Evolutionary conservation across 1,140 invertebrate genomes (phyloP).

Genomic region (Drosophila repleta): DNA sequence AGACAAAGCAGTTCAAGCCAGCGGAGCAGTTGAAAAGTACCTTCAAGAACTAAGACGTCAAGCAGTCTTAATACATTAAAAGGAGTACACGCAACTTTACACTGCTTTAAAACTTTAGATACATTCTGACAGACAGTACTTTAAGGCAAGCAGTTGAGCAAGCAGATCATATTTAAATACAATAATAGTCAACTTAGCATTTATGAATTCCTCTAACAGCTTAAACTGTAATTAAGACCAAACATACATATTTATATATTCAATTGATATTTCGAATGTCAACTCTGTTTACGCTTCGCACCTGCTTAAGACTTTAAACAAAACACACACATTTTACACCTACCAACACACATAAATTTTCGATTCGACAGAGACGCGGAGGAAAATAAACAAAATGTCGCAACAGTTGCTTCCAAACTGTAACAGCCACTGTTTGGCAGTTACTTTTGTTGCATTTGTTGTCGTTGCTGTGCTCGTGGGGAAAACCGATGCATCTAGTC

Average conservation of each 20-base stretch:
- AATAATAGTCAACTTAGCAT: too few relatives aligned
- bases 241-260: background rate
- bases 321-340: too few relatives aligned
- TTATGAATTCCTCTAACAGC: too few relatives aligned
- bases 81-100: background rate
- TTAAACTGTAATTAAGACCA: background rate
- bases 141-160: background rate
- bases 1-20: background rate
- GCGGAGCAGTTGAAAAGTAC: background rate
- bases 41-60: background rate
- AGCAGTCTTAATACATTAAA: too few relatives aligned
- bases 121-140: background rate
- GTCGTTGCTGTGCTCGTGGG: slow-evolving; percentile 6
- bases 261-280: slow-evolving; percentile 26
- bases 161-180: too few relatives aligned
- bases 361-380: slow-evolving; percentile 41
- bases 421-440: slow-evolving; percentile 11
- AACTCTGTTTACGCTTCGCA: slow-evolving; percentile 20
- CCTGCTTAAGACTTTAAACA: slow-evolving; percentile 2
- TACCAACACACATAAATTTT: slow-evolving; percentile 14
- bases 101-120: background rate
- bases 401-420: slow-evolving; percentile 54
- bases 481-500: slow-evolving; percentile 38
- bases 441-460: background rate
- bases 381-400: slow-evolving; percentile 40